Evolutionary conservation across 1,140 invertebrate genomes (phyloP).

Genomic region (Teleopsis dalmanni): DNA sequence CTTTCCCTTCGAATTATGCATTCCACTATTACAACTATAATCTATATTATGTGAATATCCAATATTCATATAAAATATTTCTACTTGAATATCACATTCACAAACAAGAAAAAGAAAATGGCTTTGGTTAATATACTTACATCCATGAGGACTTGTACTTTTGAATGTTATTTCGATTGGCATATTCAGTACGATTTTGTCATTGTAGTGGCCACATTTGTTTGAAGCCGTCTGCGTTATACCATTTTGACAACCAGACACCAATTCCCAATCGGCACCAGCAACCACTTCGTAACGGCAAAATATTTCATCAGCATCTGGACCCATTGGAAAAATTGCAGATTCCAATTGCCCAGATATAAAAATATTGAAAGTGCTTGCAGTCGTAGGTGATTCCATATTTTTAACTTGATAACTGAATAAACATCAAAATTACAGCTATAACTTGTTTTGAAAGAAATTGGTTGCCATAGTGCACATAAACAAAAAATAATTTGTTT

Average conservation of each 20-base stretch:
- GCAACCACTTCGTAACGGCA: conserved; percentile 40
- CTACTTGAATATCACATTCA: no score
- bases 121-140: conserved; percentile 36
- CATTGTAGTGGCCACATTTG: conserved; percentile 27
- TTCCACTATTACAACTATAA: no score
- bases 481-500: no score
- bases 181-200: conserved; percentile 43
- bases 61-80: no score
- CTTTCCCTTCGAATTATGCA: no score
- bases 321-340: conserved; percentile 35
- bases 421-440: no score
- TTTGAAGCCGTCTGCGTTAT: conserved; percentile 39
- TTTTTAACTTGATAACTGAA: no score
- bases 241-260: conserved; percentile 33
- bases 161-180: conserved; percentile 43
- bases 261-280: conserved; percentile 39
- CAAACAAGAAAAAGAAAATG: no score
- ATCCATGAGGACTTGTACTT: conserved; percentile 42
- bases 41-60: no score
- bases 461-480: no score
- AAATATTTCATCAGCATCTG: conserved; percentile 34
- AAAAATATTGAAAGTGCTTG: conserved; percentile 31
- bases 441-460: no score
- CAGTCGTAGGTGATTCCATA: conserved; percentile 16
- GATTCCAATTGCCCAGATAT: conserved; percentile 39